Base-by-base conservation (phyloP, 2,888 invertebrate species). In the Aleiodes leptofemur region DNA sequence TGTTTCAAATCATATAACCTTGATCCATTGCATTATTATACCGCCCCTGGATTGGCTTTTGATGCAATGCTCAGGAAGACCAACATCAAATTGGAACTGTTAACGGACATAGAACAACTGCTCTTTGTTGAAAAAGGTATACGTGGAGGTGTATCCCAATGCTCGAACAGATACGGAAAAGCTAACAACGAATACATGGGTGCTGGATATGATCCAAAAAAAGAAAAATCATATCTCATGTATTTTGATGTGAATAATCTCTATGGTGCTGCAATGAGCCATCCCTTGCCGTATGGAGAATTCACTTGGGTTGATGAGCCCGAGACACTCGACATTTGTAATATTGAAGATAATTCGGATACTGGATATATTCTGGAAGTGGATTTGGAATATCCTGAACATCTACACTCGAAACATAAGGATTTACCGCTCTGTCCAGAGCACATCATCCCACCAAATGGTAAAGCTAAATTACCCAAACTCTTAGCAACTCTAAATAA, bases 331-430 rank as follows among this genome's bases (percentile, higher is more conserved):
- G 23, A 55, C 14, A 13, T 8, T 3, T 8, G 2, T 23, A 53
- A 34, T 43, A 51, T 69, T 38, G 9, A 38, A 0, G 64, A 72
- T 50, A 66, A 50, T 31, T 48, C 16, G 5, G 34, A 34, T 34
- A 14, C 75, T 57, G 89, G 34, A 79, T 82, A 34, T 87, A 86
- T 72, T 78, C 84, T 6, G 87, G 87, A 51, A 13, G 14, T 51
- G 0, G 14, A 51, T 51, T 29, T 57, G 57, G 29, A 31, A 87
- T 89, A 88, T 76, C 86, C 86, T 5, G 43, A 77, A n/a, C 73
- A 83, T 31, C 76, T 87, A 31, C 87, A 89, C 70, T 79, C 82
- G 9, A 14, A 34, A n/a, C 87, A 87, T 69, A 85, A 82, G 76
- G 84, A 85, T 75, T 84, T 85, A 71, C 85, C 86, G 3, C 76